Evolutionary conservation across 2,797 vertebrate genomes (phyloP).

Genomic region (Oryzias dopingdopingensis): DNA sequence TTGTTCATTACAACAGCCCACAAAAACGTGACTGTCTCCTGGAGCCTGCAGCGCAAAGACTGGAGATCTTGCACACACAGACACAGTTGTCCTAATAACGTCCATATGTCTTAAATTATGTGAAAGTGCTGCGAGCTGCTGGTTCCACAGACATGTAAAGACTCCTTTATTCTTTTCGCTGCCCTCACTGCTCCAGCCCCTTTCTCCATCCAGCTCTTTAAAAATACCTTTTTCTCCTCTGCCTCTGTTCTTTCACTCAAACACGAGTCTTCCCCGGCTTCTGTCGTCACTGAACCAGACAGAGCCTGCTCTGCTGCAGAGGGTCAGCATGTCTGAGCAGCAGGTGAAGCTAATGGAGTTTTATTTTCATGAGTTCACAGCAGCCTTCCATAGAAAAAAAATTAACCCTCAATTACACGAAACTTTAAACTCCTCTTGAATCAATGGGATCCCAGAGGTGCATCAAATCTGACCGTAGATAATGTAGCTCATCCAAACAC

Average conservation of each 20-base stretch:
- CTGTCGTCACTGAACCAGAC: conserved; percentile 18
- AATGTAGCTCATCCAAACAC: no score
- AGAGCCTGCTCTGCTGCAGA: neutral
- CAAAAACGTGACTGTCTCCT: conserved; percentile 77
- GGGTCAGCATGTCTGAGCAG: neutral
- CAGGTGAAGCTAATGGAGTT: conserved; percentile 2
- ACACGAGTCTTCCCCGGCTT: conserved; percentile 17
- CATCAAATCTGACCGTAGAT: neutral
- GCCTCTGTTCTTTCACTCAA: conserved; percentile 14
- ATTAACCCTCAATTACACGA: no score
- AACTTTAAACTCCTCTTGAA: no score
- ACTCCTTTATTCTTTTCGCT: conserved; percentile 75
- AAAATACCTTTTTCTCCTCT: conserved; percentile 24
- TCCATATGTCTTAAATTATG: conserved; percentile 84
- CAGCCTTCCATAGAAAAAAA: no score
- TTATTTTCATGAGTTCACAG: no score
- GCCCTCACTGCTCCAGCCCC: conserved; percentile 58
- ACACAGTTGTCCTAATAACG: conserved; percentile 74
- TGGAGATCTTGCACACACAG: conserved; percentile 45
- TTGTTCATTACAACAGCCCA: conserved; percentile 57
- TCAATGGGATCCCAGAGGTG: neutral
- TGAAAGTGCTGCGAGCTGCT: conserved; percentile 80
- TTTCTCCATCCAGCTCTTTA: conserved; percentile 53
- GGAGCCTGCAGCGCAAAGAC: conserved; percentile 61
- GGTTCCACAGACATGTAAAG: conserved; percentile 79